A percentile compares a stretch with the other conserved stretches of the same genome.
These are phyloP conservation scores for Notarius quadriscutis DNA, from an alignment of 2,113 vertebrate species.

Conservation along the genomic window DNA sequence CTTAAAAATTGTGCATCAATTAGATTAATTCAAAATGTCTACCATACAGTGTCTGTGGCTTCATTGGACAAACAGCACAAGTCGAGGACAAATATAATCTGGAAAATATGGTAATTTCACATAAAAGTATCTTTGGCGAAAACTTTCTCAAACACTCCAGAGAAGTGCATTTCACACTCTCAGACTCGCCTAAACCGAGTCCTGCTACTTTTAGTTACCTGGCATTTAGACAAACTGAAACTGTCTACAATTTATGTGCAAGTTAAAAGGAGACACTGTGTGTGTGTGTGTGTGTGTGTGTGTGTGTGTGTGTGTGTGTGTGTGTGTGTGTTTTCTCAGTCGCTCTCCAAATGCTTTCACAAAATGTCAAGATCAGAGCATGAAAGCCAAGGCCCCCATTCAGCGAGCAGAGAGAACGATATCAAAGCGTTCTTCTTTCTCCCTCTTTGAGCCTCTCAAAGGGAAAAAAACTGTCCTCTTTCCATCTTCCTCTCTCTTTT, in stretches of 20 bases:
- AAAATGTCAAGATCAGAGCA: constrained; percentile 59
- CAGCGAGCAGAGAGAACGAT: constrained; percentile 53
- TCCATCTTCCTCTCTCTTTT: constrained; percentile 30
- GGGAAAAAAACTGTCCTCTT: constrained; percentile 45
- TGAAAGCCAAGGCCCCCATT: constrained; percentile 54
- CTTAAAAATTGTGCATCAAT: not conserved
- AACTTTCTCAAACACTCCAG: constrained; percentile 28
- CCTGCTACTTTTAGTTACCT: constrained; percentile 42
- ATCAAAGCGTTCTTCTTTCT: constrained; percentile 54
- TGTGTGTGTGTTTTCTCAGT: constrained; percentile 43
- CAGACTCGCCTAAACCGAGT: constrained; percentile 19
- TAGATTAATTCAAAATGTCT: not conserved
- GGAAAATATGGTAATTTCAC: not conserved
- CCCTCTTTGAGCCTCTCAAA: constrained; percentile 51
- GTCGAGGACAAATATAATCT: not conserved
- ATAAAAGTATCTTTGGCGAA: constrained; percentile 17
- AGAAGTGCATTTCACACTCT: not conserved
- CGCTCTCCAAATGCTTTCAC: constrained; percentile 50
- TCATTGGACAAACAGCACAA: not conserved
- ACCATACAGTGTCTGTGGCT: not conserved
- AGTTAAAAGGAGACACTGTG: constrained; percentile 38
- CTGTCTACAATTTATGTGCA: constrained; percentile 46
- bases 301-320: constrained; percentile 32
- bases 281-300: constrained; percentile 36
- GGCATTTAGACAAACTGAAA: constrained; percentile 47